phyloP scores from a whole-genome alignment of 2,113 vertebrate species.

The Proteles cristata region DNA sequence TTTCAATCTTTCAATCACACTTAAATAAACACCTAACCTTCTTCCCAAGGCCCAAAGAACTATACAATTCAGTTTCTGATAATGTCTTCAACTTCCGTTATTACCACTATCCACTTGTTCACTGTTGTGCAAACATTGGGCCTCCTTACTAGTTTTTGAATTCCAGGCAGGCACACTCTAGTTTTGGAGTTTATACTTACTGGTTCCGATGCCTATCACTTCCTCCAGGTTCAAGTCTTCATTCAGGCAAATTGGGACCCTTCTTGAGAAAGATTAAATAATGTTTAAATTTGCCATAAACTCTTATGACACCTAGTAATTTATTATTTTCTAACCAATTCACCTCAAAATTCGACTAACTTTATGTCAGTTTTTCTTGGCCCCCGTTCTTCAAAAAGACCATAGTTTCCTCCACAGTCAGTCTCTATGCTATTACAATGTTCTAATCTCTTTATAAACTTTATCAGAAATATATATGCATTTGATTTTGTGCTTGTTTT shows the following conservation, averaged over 20 bases:
- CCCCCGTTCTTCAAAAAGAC: not conserved
- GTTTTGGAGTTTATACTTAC: not conserved
- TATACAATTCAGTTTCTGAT: not conserved
- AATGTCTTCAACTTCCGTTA: not conserved
- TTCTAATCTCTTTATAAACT: not conserved
- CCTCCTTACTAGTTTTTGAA: not conserved
- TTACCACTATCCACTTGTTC: not conserved
- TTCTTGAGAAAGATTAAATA: not conserved
- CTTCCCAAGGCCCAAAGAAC: not conserved
- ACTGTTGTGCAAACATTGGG: not conserved
- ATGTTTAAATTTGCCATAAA: not conserved
- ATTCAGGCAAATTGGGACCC: not conserved
- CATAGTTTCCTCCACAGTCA: not conserved
- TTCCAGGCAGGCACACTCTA: no score
- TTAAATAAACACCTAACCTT: not conserved
- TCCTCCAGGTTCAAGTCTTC: not conserved
- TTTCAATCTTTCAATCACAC: not conserved
- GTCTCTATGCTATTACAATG: not conserved
- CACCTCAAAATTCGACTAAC: not conserved
- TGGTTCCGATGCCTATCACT: not conserved
- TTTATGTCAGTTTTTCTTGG: not conserved
- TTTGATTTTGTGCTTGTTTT: not conserved
- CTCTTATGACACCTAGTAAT: not conserved
- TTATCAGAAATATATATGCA: not conserved
- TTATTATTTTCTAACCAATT: not conserved